Evolutionary conservation across 2,888 invertebrate species (phyloP).

Genomic region (Sinohyriopsis cumingii): DNA sequence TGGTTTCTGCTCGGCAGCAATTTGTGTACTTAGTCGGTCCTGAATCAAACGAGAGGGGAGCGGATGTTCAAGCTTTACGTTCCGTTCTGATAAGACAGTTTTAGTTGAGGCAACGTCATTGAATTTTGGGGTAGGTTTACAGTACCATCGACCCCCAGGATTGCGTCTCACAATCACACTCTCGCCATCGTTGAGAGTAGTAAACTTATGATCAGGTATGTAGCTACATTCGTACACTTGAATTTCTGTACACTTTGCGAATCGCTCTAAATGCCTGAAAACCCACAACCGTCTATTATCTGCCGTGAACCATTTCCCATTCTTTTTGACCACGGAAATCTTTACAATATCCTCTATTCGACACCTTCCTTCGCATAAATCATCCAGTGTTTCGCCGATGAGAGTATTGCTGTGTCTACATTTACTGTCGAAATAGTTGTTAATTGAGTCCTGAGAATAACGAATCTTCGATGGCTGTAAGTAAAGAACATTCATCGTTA

Average conservation of each 20-base stretch:
- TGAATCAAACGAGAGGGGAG: no score
- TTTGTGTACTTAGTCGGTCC: no score
- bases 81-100: no score
- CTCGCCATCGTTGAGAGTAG: background rate
- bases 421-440: background rate
- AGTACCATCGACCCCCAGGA: slow-evolving; percentile 4
- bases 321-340: background rate
- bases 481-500: background rate
- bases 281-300: slow-evolving; percentile 7
- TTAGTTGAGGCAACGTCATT: no score
- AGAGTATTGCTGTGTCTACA: background rate
- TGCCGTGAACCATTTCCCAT: slow-evolving; percentile 1
- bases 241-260: background rate
- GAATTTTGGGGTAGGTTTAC: background rate
- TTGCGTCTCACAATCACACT: background rate
- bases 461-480: background rate
- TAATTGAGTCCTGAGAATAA: slow-evolving; percentile 1
- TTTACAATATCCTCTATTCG: background rate
- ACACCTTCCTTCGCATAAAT: background rate
- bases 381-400: slow-evolving; percentile 2
- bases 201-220: background rate
- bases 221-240: no score
- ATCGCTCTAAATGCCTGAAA: slow-evolving; percentile 2
- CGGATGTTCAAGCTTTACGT: no score
- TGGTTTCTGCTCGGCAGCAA: no score